Conservation (phyloP, 2,888 invertebrate genomes). For the Busseola fusca region DNA sequence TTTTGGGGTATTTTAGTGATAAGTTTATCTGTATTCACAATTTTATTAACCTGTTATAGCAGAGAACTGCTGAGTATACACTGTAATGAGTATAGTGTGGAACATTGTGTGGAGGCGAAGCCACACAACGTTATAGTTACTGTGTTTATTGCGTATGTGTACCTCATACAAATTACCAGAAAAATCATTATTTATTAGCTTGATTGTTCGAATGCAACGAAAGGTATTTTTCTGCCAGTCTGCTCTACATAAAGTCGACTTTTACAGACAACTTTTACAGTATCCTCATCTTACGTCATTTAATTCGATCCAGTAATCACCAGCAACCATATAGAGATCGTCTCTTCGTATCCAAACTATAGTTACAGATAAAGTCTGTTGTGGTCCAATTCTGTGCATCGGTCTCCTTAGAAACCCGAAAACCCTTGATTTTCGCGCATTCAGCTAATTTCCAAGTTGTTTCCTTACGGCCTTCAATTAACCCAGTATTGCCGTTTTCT, state of each 20-base stretch:
- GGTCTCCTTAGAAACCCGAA: too few species aligned
- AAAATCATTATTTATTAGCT: not conserved
- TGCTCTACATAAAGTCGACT: not conserved
- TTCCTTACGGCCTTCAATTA: not conserved
- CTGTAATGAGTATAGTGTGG: not conserved
- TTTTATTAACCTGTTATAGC: too few species aligned
- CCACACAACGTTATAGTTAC: not conserved
- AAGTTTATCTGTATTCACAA: too few species aligned
- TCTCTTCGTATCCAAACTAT: not conserved
- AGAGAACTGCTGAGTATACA: not conserved
- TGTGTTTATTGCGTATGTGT: not conserved
- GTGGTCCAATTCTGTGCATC: not conserved
- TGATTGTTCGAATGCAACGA: not conserved
- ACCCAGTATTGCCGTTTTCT: not conserved
- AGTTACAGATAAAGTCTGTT: not conserved
- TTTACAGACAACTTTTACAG: not conserved
- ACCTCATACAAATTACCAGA: not conserved
- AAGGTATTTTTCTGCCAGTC: not conserved
- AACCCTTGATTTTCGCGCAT: not conserved
- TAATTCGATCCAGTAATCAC: not conserved
- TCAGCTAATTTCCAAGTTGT: not conserved
- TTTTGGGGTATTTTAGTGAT: constrained; percentile 16
- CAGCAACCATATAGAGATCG: not conserved
- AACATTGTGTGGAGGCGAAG: not conserved
- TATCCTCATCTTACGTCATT: not conserved